phyloP scores from a whole-genome alignment of 2,888 invertebrate species.

The Machimus atricapillus region DNA sequence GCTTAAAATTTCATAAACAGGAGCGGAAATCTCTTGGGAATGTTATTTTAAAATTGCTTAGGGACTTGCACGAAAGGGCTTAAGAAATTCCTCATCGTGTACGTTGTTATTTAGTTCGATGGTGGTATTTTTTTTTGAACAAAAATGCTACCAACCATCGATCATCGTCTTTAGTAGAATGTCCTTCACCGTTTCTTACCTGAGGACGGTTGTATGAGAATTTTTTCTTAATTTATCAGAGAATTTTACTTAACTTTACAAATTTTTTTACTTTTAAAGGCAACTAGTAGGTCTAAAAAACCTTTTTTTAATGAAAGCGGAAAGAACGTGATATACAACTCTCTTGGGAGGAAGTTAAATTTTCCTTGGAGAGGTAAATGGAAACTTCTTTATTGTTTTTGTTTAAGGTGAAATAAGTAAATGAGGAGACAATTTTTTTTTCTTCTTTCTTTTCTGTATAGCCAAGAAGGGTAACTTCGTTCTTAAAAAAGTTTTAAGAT shows the following conservation, averaged over 20 bases:
- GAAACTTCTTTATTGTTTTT: background rate
- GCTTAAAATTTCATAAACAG: background rate
- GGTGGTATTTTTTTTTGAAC: background rate
- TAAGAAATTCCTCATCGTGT: background rate
- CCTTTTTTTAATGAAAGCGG: background rate
- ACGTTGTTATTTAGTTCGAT: background rate
- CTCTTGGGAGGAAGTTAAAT: background rate
- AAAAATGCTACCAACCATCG: background rate
- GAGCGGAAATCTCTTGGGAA: background rate
- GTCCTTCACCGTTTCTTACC: background rate
- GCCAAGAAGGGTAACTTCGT: background rate
- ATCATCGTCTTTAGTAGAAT: background rate
- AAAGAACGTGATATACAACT: background rate
- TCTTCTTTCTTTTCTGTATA: background rate
- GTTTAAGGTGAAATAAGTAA: background rate
- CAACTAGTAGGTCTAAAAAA: background rate
- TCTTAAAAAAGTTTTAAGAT: background rate
- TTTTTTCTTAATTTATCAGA: background rate
- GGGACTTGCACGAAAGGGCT: background rate
- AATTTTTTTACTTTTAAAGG: background rate
- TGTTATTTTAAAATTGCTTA: background rate
- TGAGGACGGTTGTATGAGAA: background rate
- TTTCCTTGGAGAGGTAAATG: background rate
- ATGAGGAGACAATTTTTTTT: background rate
- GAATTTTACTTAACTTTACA: background rate